Evolutionary conservation across 1,140 invertebrate species (phyloP).

Genomic region (Cotesia glomerata): DNA sequence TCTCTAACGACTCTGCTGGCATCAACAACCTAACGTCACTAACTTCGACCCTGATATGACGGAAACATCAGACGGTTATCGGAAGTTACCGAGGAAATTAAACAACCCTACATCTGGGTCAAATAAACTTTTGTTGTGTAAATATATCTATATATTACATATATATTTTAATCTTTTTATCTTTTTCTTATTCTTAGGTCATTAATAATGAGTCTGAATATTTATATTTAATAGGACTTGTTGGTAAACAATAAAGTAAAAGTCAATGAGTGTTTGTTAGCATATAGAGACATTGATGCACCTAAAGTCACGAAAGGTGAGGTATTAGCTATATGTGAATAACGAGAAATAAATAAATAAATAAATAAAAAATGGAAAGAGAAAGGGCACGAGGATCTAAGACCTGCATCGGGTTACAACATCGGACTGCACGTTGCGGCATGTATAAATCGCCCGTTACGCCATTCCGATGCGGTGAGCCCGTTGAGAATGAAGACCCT

Average conservation of each 20-base stretch:
- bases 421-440: slow-evolving; percentile 32
- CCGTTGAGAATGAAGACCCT: slow-evolving; percentile 22
- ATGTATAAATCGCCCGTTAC: slow-evolving; percentile 33
- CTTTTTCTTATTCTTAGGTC: no score
- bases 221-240: no score
- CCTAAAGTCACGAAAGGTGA: slow-evolving; percentile 3
- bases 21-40: not conserved
- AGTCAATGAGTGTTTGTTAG: not conserved
- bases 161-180: no score
- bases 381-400: slow-evolving; percentile 32
- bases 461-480: slow-evolving; percentile 30
- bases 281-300: not conserved
- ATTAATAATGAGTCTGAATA: no score
- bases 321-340: slow-evolving; percentile 3
- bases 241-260: no score
- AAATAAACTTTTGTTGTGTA: not conserved
- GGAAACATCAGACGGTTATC: not conserved
- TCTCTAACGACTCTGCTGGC: not conserved
- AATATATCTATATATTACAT: not conserved
- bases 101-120: not conserved
- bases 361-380: slow-evolving; percentile 27
- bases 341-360: not conserved
- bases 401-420: slow-evolving; percentile 32
- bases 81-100: slow-evolving; percentile 1
- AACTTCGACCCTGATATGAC: not conserved